phyloP scores from a whole-genome alignment of 1,140 invertebrate species.

The Adelges cooleyi region DNA sequence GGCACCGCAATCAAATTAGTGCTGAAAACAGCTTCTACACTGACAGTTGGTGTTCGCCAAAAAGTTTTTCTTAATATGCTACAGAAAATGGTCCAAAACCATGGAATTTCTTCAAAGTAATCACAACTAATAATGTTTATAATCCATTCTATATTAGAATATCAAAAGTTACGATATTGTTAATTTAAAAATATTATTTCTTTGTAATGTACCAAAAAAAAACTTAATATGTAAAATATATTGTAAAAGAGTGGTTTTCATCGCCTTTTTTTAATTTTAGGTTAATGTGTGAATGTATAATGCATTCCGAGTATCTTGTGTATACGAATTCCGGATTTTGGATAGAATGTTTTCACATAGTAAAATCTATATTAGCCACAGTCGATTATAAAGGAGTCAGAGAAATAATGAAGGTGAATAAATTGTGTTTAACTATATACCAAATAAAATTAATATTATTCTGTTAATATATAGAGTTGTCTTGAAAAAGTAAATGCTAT shows the following conservation, averaged over 20 bases:
- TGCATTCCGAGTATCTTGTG: slow-evolving; percentile 64
- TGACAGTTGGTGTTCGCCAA: slow-evolving; percentile 17
- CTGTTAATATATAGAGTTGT: slow-evolving; percentile 49
- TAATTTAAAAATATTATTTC: too few relatives aligned
- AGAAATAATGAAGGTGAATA: slow-evolving; percentile 74
- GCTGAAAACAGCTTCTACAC: slow-evolving; percentile 18
- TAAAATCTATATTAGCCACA: slow-evolving; percentile 71
- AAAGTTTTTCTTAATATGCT: slow-evolving; percentile 24
- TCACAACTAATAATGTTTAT: not conserved
- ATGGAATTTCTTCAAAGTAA: slow-evolving; percentile 21
- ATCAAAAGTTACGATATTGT: too few relatives aligned
- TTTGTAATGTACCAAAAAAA: not conserved
- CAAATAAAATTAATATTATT: slow-evolving; percentile 22
- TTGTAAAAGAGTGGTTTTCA: too few relatives aligned
- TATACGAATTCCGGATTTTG: slow-evolving; percentile 71
- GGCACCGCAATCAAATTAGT: slow-evolving; percentile 2
- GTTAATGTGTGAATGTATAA: slow-evolving; percentile 70
- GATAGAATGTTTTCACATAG: slow-evolving; percentile 75
- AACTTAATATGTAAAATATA: too few relatives aligned
- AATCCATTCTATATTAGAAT: too few relatives aligned
- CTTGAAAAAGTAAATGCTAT: slow-evolving; percentile 75
- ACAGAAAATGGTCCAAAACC: slow-evolving; percentile 11
- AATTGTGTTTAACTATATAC: not conserved
- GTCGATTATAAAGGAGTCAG: slow-evolving; percentile 92
- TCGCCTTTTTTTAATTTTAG: slow-evolving; percentile 42